These are phyloP conservation scores for Anguilla rostrata DNA, from an alignment of 2,113 vertebrate genomes.

Conservation along the genomic window DNA sequence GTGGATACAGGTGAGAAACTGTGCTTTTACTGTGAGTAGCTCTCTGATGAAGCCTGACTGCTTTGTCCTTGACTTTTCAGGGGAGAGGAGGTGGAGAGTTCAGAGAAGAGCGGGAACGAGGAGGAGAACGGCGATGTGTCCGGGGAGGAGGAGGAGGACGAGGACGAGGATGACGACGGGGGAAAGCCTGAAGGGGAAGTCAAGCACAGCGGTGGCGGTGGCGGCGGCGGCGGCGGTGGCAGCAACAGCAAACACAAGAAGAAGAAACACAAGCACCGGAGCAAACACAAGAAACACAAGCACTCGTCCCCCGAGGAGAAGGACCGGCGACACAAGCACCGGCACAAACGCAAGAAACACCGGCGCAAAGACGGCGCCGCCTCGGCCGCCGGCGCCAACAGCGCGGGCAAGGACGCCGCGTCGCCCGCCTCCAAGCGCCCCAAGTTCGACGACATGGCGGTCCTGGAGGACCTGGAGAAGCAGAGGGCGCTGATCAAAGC, in stretches of 20 bases:
- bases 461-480: conserved; percentile 96
- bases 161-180: conserved; percentile 78
- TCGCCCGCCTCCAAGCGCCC: conserved; percentile 87
- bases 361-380: conserved; percentile 82
- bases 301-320: conserved; percentile 91
- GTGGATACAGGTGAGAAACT: not conserved
- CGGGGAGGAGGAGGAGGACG: conserved; percentile 74
- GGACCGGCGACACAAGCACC: conserved; percentile 90
- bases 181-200: conserved; percentile 74
- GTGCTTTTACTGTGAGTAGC: not conserved
- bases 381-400: conserved; percentile 26
- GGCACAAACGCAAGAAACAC: conserved; percentile 97
- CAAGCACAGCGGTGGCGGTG: conserved; percentile 71
- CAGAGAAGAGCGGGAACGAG: conserved; percentile 85
- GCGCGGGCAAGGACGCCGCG: conserved; percentile 72
- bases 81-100: conserved; percentile 82
- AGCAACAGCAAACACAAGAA: conserved; percentile 87
- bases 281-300: conserved; percentile 98
- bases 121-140: conserved; percentile 93
- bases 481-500: conserved; percentile 97
- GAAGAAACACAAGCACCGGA: conserved; percentile 98
- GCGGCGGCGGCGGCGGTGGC: conserved; percentile 45
- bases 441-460: conserved; percentile 90
- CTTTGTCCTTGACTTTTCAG: conserved; percentile 60
- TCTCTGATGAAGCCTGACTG: not conserved